Evolutionary conservation across 2,113 vertebrate genomes (phyloP).

Genomic region (Albula glossodonta): DNA sequence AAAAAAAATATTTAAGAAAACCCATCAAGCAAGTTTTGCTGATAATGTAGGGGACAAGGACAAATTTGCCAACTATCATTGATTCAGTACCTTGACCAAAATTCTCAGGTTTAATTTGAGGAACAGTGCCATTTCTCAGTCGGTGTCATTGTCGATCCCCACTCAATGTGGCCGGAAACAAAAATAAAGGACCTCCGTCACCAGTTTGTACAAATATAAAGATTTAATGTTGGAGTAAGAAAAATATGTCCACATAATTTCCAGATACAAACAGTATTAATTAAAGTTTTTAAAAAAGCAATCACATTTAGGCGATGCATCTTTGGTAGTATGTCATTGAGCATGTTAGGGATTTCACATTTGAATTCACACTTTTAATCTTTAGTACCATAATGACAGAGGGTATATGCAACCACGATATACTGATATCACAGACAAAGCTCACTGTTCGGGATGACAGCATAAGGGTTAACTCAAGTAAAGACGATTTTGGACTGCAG

Average conservation of each 20-base stretch:
- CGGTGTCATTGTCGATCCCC: background rate
- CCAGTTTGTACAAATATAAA: slow-evolving; percentile 94
- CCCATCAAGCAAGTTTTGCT: too few species aligned
- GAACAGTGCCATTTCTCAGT: background rate
- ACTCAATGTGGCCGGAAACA: background rate
- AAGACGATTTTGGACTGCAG: background rate
- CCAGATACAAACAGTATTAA: slow-evolving; percentile 90
- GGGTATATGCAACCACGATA: background rate
- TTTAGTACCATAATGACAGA: background rate
- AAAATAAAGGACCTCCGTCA: background rate
- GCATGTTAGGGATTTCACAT: background rate
- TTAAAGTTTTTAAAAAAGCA: slow-evolving; percentile 54
- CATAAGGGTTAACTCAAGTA: background rate
- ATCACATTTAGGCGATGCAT: slow-evolving; percentile 79
- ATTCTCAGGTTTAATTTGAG: background rate
- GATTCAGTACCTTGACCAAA: background rate
- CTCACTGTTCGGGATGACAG: background rate
- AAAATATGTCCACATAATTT: slow-evolving; percentile 99
- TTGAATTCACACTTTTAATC: background rate
- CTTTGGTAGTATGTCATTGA: slow-evolving; percentile 74
- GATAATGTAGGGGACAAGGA: too few species aligned
- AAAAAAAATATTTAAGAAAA: too few species aligned
- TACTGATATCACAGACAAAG: background rate
- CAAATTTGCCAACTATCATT: background rate
- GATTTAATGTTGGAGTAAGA: slow-evolving; percentile 95